Base-by-base conservation (phyloP, 2,113 vertebrate genomes). In the Suricata suricatta region DNA sequence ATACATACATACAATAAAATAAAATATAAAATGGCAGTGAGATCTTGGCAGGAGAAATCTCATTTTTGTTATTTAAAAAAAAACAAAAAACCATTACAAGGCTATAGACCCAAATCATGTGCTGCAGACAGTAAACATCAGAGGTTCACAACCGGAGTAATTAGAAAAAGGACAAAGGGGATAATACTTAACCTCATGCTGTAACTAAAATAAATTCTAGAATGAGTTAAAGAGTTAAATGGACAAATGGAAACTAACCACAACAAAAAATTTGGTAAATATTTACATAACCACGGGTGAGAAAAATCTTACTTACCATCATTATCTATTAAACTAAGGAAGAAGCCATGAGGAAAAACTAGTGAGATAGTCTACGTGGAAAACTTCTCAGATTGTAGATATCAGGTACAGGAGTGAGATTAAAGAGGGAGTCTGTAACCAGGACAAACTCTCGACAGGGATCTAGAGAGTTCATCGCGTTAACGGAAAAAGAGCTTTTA, bases 181-280 rank as follows among this genome's bases (percentile, higher is more conserved):
- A 5, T 2, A 33, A 23, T 0, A 1, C n/a, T 29, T 2, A 12
- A 11, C 52, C 23, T 68, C 7, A 21, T 4, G 0, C 27, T 2
- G 1, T 1, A 25, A 31, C 7, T 6, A 33, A 88, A 41, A 57
- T 21, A 63, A 47, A 64, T 76, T 23, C 35, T 13, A 44, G 71
- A 54, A 35, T 1, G 7, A 7, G 14, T 35, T 52, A 35, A 33
- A 77, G n/a, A 84, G n/a, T 47, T 50, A 50, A 60, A 66, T 29
- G 4, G 17, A 8, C 0, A 19, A 38, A 69, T 41, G 69, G 31
- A 71, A 71, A 47, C 31, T 11, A 63, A n/a, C 57, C 19, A 60
- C 19, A 60, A 23, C 57, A 8, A 60, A 6, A 57, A 57, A 29
- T 7, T 17, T 13, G n/a, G 71, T 68, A 83, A 83, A 63, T 80